Evolutionary conservation across 1,140 invertebrate species (phyloP), one percentile per base, ranked within the genome.

Genomic region (Sycophaga agraensis): DNA sequence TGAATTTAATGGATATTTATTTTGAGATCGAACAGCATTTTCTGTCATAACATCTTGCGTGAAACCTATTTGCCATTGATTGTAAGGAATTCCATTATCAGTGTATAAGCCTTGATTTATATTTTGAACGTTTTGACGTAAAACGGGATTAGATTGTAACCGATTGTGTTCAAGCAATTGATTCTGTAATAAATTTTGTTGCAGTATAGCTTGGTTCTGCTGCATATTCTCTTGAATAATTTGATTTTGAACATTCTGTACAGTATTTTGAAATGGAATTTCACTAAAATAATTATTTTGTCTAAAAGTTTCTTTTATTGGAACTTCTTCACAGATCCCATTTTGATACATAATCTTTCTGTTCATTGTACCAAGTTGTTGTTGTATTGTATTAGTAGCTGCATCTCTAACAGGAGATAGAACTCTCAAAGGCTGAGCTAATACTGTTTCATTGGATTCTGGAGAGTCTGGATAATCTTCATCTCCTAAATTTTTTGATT

Each of bases 211-310:
- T 57, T 79, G 75, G 60, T 78, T 69, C 24, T 79, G 77, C 9
- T 80, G 78, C 79, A 79, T 82, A 42, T 80, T 80, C 42, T 82
- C 78, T 48, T 82, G 79, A 17, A 81, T 81, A 55, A 80, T 80
- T 28, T 80, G 78, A 70, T 82, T 81, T 22, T 80, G 77, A 4
- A 81, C 79, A 58, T 82, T 80, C 63, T 82, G 78, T 4, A 80
- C 79, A 0, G 76, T 63, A 55, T 80, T 80, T 60, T 82, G 77
- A 49, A 70, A 71, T 0, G 78, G 77, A 24, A 73, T 63, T 54
- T 67, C 65, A 60, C 51, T 75, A 39, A 39, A 71, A 46, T 56
- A 72, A 56, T 69, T 74, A 17, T 65, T 70, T 61, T 66, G 63
- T 35, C 55, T 63, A 7, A 68, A 63, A 12, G 55, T 59, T 11